A percentile compares a stretch with the other conserved stretches of the same genome.
Conservation (phyloP, 2,888 invertebrate genomes). For the Acronicta alni region DNA sequence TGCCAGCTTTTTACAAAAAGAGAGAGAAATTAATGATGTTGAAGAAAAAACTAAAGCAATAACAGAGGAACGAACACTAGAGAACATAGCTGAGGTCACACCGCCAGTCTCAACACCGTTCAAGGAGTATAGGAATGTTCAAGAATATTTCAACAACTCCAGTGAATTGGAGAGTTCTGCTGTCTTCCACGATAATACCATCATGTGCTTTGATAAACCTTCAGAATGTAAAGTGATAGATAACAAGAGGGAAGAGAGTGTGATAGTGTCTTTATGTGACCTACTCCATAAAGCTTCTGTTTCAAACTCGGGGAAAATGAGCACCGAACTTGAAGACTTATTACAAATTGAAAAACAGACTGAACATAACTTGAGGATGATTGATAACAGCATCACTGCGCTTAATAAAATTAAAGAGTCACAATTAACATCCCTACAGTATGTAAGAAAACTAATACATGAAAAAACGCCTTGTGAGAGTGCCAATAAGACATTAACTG, state of each 20-base stretch:
- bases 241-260: slow-evolving; percentile 75
- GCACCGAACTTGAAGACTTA: slow-evolving; percentile 69
- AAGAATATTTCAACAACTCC: slow-evolving; percentile 76
- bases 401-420: slow-evolving; percentile 71
- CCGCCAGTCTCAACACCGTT: slow-evolving; percentile 81
- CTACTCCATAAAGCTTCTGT: slow-evolving; percentile 77
- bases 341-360: slow-evolving; percentile 71
- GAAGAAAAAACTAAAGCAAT: slow-evolving; percentile 67
- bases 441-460: slow-evolving; percentile 69
- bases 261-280: slow-evolving; percentile 79
- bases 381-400: slow-evolving; percentile 69
- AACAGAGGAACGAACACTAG: slow-evolving; percentile 64
- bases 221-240: slow-evolving; percentile 55
- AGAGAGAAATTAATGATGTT: slow-evolving; percentile 76
- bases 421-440: slow-evolving; percentile 69
- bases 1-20: slow-evolving; percentile 79
- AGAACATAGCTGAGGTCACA: slow-evolving; percentile 73
- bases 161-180: slow-evolving; percentile 68
- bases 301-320: slow-evolving; percentile 58
- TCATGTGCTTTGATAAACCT: slow-evolving; percentile 76
- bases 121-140: slow-evolving; percentile 75
- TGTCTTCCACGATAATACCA: slow-evolving; percentile 71
- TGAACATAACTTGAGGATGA: slow-evolving; percentile 69
- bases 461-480: slow-evolving; percentile 61
- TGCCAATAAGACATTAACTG: slow-evolving; percentile 56